These are phyloP conservation scores for Epicampocera succincta DNA, from an alignment of 2,888 invertebrate genomes.

Conservation along the genomic window DNA sequence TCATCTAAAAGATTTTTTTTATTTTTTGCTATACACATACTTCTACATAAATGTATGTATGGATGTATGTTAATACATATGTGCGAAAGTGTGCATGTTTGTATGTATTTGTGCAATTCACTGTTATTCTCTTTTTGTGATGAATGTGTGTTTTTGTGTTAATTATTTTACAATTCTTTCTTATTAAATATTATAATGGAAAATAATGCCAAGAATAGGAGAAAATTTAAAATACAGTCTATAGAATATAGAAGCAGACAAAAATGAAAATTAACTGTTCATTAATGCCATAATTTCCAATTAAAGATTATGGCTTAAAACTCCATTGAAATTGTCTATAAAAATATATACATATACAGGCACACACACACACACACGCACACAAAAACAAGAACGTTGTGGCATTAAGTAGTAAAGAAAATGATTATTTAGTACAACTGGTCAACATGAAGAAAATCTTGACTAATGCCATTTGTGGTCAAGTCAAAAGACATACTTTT, in stretches of 20 bases:
- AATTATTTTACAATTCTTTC: constrained; percentile 69
- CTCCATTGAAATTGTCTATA: constrained; percentile 2
- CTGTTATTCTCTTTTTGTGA: constrained; percentile 49
- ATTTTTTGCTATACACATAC: too few species aligned
- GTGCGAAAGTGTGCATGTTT: too few species aligned
- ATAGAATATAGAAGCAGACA: constrained; percentile 3
- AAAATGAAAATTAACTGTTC: constrained; percentile 72
- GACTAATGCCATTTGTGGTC: constrained; percentile 35
- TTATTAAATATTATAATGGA: constrained; percentile 51
- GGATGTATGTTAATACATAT: too few species aligned
- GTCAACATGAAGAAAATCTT: constrained; percentile 5
- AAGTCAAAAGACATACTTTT: constrained; percentile 19
- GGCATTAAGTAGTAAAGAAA: neutral
- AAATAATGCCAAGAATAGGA: constrained; percentile 26
- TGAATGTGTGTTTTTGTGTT: constrained; percentile 71
- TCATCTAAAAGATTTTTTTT: neutral
- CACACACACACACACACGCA: neutral
- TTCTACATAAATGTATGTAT: too few species aligned
- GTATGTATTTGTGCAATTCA: constrained; percentile 14
- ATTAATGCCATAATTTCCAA: constrained; percentile 71
- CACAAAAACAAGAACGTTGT: neutral
- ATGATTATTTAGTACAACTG: constrained; percentile 44
- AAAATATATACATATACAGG: too few species aligned
- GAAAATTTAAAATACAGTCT: constrained; percentile 66
- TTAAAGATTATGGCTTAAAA: constrained; percentile 63